Evolutionary conservation across 2,888 invertebrate genomes (phyloP), one percentile per base, ranked within the genome.

Genomic region (Crossocerus cetratus): DNA sequence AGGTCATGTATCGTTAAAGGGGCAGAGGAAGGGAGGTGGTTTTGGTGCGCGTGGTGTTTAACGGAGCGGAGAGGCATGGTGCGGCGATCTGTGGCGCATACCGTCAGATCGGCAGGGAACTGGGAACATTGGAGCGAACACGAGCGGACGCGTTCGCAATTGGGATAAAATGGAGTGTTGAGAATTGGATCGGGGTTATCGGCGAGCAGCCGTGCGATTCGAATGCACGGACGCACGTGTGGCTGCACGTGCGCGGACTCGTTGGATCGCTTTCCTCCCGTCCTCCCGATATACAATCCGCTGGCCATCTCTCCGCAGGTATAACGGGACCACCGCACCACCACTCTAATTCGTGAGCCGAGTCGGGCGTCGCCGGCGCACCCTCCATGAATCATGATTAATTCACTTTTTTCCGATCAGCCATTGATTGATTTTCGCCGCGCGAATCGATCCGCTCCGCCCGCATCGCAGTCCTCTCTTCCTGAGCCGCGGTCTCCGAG

Each of bases 191-290:
- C 63, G 54, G 8, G 42, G 22, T 54, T 32, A 57, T 42, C 53
- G 3, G 14, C 42, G 32, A 32, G 32, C 32, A 32, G 8, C 32
- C 32, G 32, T 32, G 32, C 61, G 61, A 55, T 16, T 53, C 49
- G 59, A 43, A 13, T 14, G 57, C 53, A 32, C 18, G n/a, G 13
- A 45, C 59, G 70, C 75, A 76, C 75, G 66, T 70, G 75, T 70
- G 64, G 8, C 2, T 70, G 75, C 75, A 76, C 75, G 75, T 76
- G 75, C 64, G 57, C 75, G n/a, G 54, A 66, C 64, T 65, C 65
- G 65, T 59, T 56, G 63, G 73, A 70, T 72, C 68, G 70, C 75
- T 76, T 76, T 76, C 74, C 75, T 67, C 70, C 70, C 42, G 75
- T n/a, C n/a, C n/a, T n/a, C n/a, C n/a, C n/a, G n/a, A n/a, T n/a